Evolutionary conservation across 2,888 invertebrate species (phyloP).

Genomic region (Blastobasis lacticolella): DNA sequence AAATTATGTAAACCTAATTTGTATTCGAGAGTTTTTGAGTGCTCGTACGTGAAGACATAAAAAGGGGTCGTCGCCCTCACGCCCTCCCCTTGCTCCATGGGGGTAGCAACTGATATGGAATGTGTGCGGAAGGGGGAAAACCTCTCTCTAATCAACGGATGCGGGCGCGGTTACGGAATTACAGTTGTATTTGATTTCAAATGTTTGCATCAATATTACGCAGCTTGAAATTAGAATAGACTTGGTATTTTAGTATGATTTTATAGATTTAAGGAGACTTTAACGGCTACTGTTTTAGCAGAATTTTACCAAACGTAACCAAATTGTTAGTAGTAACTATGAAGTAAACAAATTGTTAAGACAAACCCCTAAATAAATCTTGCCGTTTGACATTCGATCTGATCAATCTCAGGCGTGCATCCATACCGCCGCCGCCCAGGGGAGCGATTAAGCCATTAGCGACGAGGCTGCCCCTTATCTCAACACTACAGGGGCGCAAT

Average conservation of each 20-base stretch:
- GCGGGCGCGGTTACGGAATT: background rate
- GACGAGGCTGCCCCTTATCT: constrained; percentile 51
- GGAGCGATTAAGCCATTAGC: constrained; percentile 56
- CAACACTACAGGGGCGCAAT: constrained; percentile 34
- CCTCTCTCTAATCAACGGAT: background rate
- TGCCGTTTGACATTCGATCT: too few species aligned
- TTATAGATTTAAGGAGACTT: too few species aligned
- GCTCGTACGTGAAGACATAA: background rate
- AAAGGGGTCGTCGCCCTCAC: background rate
- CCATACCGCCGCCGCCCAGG: background rate
- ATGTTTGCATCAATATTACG: background rate
- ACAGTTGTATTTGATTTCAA: background rate
- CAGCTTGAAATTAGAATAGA: too few species aligned
- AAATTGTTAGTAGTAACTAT: too few species aligned
- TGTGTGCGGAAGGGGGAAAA: too few species aligned
- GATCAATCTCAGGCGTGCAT: too few species aligned
- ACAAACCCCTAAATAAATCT: too few species aligned
- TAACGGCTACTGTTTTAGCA: too few species aligned
- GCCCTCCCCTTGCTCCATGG: background rate
- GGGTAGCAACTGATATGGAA: too few species aligned
- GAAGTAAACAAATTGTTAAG: too few species aligned
- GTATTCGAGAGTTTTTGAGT: constrained; percentile 1
- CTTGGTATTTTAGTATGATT: too few species aligned
- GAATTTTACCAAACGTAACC: too few species aligned
- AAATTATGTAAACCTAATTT: background rate